phyloP scores from a whole-genome alignment of 2,888 invertebrate genomes.

The Chalcis sispes region DNA sequence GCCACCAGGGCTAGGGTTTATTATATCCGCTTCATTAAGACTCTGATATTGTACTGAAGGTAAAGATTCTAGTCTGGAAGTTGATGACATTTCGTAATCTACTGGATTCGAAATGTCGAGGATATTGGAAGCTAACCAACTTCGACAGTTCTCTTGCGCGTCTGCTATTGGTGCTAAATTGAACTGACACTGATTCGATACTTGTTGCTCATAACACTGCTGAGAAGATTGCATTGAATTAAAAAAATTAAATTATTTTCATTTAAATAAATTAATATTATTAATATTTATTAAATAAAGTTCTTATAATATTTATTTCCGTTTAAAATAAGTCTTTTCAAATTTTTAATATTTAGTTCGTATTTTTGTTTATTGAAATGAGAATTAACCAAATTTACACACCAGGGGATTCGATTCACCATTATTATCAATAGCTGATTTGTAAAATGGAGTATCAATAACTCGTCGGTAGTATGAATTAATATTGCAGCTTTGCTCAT shows the following conservation, averaged over 20 bases:
- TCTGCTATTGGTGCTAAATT: slow-evolving; percentile 58
- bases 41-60: slow-evolving; percentile 31
- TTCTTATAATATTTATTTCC: too few species aligned
- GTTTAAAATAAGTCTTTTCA: neutral
- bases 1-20: slow-evolving; percentile 20
- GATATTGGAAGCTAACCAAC: slow-evolving; percentile 65
- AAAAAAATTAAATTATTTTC: neutral
- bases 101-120: slow-evolving; percentile 21
- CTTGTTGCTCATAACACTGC: slow-evolving; percentile 18
- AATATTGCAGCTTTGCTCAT: slow-evolving; percentile 41
- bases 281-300: neutral
- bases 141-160: slow-evolving; percentile 66
- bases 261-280: slow-evolving; percentile 54
- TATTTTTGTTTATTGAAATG: neutral
- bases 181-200: slow-evolving; percentile 60
- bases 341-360: neutral
- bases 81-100: slow-evolving; percentile 17
- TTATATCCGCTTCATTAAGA: slow-evolving; percentile 16
- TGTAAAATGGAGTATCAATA: slow-evolving; percentile 22
- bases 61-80: neutral
- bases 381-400: neutral
- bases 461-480: slow-evolving; percentile 30
- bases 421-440: slow-evolving; percentile 24
- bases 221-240: slow-evolving; percentile 49
- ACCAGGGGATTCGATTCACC: slow-evolving; percentile 36